phyloP scores from a whole-genome alignment of 23 tunicate genomes.

The Ascidia mentula region DNA sequence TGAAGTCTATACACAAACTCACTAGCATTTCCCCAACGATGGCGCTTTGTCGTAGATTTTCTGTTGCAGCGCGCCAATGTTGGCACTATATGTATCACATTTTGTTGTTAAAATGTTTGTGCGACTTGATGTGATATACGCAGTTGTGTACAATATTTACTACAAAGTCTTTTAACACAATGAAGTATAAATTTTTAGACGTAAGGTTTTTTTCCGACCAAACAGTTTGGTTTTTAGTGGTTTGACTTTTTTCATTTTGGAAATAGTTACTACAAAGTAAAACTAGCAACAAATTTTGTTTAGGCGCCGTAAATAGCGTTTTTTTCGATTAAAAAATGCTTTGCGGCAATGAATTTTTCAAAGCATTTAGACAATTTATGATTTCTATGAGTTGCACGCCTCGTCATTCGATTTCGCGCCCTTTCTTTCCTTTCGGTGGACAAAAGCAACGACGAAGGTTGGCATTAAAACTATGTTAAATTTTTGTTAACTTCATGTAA shows the following conservation, averaged over 20 bases:
- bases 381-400: constrained; percentile 2
- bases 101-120: neutral
- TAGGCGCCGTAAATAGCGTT: neutral
- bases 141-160: neutral
- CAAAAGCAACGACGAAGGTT: constrained; percentile 11
- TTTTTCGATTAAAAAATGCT: neutral
- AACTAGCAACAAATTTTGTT: neutral
- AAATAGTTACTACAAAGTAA: constrained; percentile 6
- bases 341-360: neutral
- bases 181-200: neutral
- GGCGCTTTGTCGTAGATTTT: constrained; percentile 3
- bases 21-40: constrained; percentile 6
- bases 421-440: constrained; percentile 10
- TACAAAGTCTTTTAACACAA: neutral
- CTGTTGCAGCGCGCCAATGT: constrained; percentile 1
- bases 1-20: neutral
- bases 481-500: neutral
- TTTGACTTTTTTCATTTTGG: neutral
- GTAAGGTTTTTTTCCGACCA: neutral
- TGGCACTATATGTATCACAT: neutral
- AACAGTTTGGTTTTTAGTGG: neutral
- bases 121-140: neutral
- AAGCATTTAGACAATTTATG: neutral
- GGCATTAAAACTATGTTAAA: neutral
- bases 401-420: constrained; percentile 11